Evolutionary conservation across 2,797 vertebrate species (phyloP), one percentile per base, ranked within the genome.

Genomic region (Sebastes diploproa): DNA sequence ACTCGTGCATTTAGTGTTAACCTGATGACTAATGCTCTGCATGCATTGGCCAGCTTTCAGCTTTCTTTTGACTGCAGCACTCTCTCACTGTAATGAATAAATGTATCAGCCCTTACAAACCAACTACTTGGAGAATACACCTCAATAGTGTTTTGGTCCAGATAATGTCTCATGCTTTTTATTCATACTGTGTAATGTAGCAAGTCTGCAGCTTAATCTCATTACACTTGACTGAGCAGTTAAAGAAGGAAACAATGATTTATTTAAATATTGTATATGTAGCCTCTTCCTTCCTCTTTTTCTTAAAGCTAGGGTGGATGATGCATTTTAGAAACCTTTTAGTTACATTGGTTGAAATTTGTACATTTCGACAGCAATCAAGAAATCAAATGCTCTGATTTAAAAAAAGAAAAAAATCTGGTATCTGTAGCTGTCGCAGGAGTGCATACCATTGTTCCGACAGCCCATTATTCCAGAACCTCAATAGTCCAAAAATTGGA

Each of bases 1-100:
- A 81, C 79, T 76, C 61, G 65, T 75, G 65, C 8, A 7, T 77
- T 76, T 61, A 61, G 54, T 60, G 67, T 71, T 60, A 42, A 66
- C 54, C 73, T 65, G 72, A 81, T 71, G 66, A 81, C 29, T 71
- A 72, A 81, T 66, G 52, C 52, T 30, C 60, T 10, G 36, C 54
- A 75, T 75, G 72, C 66, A 59, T 29, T 65, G 38, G 72, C 79
- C 67, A 29, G 67, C 38, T 34, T 34, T 81, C 66, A 70, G 52
- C 36, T 75, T 64, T 54, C 3, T 59, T 65, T 32, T 62, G 10
- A 72, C 54, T 80, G 72, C 34, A 70, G 59, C 60, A 46, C 46
- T 68, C 64, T 69, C 38, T 76, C 55, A n/a, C 20, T 42, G 42
- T 72, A 32, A 81, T 72, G 74, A 76, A 81, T 65, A 54, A 61